phyloP scores from a whole-genome alignment of 2,888 invertebrate genomes.

The Neuroscelio doddi region DNA sequence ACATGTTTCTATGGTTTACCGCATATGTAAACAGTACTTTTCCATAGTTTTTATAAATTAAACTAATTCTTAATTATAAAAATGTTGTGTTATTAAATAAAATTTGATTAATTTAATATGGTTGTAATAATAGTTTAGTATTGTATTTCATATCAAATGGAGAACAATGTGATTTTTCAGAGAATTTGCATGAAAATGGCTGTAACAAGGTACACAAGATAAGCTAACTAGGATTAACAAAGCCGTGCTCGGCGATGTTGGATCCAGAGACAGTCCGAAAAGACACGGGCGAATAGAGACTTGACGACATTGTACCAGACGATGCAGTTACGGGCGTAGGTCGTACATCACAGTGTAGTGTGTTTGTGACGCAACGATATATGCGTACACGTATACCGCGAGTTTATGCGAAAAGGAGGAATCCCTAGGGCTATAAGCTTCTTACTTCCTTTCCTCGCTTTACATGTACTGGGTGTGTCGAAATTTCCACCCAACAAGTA shows the following conservation, averaged over 20 bases:
- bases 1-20: too few relatives aligned
- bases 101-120: too few relatives aligned
- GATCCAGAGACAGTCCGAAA: slow-evolving; percentile 15
- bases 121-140: too few relatives aligned
- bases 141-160: too few relatives aligned
- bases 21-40: too few relatives aligned
- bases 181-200: slow-evolving; percentile 40
- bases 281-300: slow-evolving; percentile 22
- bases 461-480: slow-evolving; percentile 45
- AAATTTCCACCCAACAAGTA: slow-evolving; percentile 36
- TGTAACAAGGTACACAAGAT: slow-evolving; percentile 10
- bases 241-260: slow-evolving; percentile 8
- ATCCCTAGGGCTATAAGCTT: slow-evolving; percentile 44
- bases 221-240: slow-evolving; percentile 29
- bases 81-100: too few relatives aligned
- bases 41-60: too few relatives aligned
- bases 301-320: too few relatives aligned
- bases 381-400: slow-evolving; percentile 23
- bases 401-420: slow-evolving; percentile 41
- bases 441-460: slow-evolving; percentile 37
- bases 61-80: too few relatives aligned
- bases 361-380: slow-evolving; percentile 38
- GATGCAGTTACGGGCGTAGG: slow-evolving; percentile 29
- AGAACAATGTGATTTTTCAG: slow-evolving; percentile 23
- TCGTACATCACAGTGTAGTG: slow-evolving; percentile 31